Evolutionary conservation across 2,797 vertebrate genomes (phyloP).

Genomic region (Acanthiza pusilla): DNA sequence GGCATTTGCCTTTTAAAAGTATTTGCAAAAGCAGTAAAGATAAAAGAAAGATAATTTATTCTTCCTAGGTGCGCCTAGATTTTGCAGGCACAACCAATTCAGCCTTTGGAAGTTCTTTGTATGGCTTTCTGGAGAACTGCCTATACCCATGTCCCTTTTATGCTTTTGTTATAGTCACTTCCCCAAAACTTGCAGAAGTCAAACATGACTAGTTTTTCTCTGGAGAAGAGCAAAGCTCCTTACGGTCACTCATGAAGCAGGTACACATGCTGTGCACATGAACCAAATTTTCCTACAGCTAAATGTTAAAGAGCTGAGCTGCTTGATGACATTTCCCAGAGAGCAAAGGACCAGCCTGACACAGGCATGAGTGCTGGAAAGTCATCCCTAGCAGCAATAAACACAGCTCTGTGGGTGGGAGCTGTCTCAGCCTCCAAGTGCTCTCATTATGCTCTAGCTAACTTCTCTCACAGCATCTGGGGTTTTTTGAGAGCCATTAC

Average conservation of each 20-base stretch:
- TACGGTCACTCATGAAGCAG: not conserved
- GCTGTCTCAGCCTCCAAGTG: not conserved
- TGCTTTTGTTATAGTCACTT: not conserved
- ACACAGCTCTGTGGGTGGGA: not conserved
- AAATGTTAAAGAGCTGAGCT: not conserved
- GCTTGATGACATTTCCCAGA: not conserved
- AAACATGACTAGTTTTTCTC: not conserved
- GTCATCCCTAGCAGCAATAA: not conserved
- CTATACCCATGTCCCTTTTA: not conserved
- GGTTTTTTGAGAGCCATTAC: not conserved
- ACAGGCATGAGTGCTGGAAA: not conserved
- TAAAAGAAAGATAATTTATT: not conserved
- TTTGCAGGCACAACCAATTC: not conserved
- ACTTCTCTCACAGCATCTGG: not conserved
- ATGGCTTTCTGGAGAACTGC: not conserved
- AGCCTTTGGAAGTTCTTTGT: not conserved
- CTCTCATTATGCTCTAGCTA: not conserved
- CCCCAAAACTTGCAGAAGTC: not conserved
- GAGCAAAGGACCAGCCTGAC: not conserved
- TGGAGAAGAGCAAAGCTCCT: not conserved
- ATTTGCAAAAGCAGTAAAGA: not conserved
- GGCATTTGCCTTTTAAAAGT: conserved; percentile 24
- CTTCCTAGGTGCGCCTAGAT: not conserved
- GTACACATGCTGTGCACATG: not conserved
- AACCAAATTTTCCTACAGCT: not conserved